phyloP scores from a whole-genome alignment of 2,888 invertebrate species.

The Cactoblastis cactorum region DNA sequence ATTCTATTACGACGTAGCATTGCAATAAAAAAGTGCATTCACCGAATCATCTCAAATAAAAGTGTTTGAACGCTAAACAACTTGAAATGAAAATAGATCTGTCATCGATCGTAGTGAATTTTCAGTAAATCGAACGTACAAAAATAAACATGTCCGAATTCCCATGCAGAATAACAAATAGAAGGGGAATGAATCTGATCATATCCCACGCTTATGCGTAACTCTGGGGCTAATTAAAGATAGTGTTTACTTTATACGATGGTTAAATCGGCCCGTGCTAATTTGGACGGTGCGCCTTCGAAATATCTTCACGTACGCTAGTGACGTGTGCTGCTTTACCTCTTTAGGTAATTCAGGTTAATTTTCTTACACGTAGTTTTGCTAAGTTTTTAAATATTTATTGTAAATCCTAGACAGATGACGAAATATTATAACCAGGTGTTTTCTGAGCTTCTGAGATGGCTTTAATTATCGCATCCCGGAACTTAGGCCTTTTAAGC shows the following conservation, averaged over 20 bases:
- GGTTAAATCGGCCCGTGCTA: conserved; percentile 62
- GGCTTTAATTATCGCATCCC: too few relatives aligned
- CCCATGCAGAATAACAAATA: conserved; percentile 51
- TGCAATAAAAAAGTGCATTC: conserved; percentile 30
- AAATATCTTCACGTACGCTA: conserved; percentile 63
- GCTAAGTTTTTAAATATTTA: too few relatives aligned
- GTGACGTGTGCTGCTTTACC: conserved; percentile 24
- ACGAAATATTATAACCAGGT: too few relatives aligned
- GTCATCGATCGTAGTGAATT: conserved; percentile 67
- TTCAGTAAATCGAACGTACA: conserved; percentile 59
- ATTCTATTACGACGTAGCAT: conserved; percentile 20
- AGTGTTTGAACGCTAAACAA: conserved; percentile 31
- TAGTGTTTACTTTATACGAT: conserved; percentile 60
- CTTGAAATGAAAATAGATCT: conserved; percentile 47
- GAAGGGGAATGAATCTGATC: conserved; percentile 54
- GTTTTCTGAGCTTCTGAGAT: too few relatives aligned
- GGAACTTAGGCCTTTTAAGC: too few relatives aligned
- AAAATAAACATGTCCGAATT: conserved; percentile 63
- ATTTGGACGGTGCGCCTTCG: conserved; percentile 52
- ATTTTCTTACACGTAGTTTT: too few relatives aligned
- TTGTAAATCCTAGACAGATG: too few relatives aligned
- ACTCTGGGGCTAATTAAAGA: conserved; percentile 64
- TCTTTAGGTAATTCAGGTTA: neutral
- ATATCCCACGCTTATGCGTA: conserved; percentile 61
- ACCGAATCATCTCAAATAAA: conserved; percentile 33